Conservation (phyloP, 2,113 vertebrate species). For the human region GRCh38 chr6:84431501-84432000, state of each 20-base stretch:
- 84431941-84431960: accelerated
- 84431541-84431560: not conserved
- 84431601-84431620: not conserved
- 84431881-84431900: not conserved
- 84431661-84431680: no score
- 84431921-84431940: not conserved
- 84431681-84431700: not conserved
- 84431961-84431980: not conserved
- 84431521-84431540: no score
- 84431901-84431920: not conserved
- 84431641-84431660: not conserved
- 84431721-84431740: not conserved
- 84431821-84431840: not conserved
- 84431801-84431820: not conserved
- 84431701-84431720: not conserved
- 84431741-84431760: not conserved
- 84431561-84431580: not conserved
- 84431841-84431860: not conserved
- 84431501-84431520: not conserved
- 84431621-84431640: not conserved
- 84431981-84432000: no score
- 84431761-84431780: not conserved
- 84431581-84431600: not conserved
- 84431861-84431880: not conserved
- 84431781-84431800: not conserved